These are phyloP conservation scores for Clamator glandarius DNA, from an alignment of 2,797 vertebrate genomes.

Conservation along the genomic window DNA sequence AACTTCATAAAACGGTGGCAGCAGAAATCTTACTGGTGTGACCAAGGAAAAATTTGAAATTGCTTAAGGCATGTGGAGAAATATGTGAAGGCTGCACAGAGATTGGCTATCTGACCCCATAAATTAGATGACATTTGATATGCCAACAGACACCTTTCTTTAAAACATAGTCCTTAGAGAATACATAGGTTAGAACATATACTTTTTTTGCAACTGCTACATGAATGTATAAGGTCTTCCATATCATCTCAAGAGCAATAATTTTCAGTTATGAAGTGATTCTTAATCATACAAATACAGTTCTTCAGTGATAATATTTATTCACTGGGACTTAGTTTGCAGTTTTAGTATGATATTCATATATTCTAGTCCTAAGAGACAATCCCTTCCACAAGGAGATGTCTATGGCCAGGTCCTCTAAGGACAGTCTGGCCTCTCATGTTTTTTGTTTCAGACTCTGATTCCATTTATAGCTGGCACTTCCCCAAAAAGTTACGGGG, in stretches of 20 bases:
- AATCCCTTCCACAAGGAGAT: not conserved
- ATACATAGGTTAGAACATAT: not conserved
- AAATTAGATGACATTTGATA: not conserved
- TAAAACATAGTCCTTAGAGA: not conserved
- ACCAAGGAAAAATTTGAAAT: not conserved
- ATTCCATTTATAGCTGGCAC: constrained; percentile 18
- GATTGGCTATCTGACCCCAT: not conserved
- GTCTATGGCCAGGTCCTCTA: not conserved
- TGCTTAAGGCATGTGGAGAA: not conserved
- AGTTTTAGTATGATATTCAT: not conserved
- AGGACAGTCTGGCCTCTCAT: not conserved
- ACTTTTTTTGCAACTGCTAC: not conserved
- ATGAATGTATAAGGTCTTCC: not conserved
- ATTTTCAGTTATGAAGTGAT: not conserved
- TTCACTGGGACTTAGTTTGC: not conserved
- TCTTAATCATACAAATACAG: not conserved
- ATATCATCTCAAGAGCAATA: not conserved
- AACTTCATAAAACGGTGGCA: not conserved
- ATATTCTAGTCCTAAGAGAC: not conserved
- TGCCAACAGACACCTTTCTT: not conserved
- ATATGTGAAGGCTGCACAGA: not conserved
- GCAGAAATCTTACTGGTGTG: not conserved
- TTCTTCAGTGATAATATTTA: not conserved
- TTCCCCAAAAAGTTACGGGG: not conserved
- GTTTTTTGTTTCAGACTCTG: constrained; percentile 29